Base-by-base conservation (phyloP, 2,797 vertebrate species). In the Vireo griseus region DNA sequence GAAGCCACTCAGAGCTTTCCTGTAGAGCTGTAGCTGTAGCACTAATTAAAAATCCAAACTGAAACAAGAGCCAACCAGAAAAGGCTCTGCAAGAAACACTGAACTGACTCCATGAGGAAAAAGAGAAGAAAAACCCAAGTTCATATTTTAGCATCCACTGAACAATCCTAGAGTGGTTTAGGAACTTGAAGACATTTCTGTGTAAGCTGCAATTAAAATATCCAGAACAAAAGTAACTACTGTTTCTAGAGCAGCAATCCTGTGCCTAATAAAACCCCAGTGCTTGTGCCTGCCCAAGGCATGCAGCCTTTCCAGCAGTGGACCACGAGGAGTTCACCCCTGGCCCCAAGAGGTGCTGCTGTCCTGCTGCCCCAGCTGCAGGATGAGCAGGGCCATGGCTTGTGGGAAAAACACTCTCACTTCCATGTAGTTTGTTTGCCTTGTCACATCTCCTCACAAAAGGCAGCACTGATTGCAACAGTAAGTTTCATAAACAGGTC, bases 71-170 rank as follows among this genome's bases (percentile, higher is more conserved):
- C 31, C n/a, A 75, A 11, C 6, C 33, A 51, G 54, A 25, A 81
- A 29, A 52, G 17, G 31, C 28, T 88, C 35, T 59, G 61, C 44
- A 86, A 40, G 21, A n/a, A 57, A 48, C 18, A 44, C 5, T 33
- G 9, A 51, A 45, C 2, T 1, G 7, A 50, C 33, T 16, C 21
- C 33, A 40, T 1, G 1, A 4, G 19, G 13, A 28, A 16, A 71
- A 65, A 37, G 19, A 42, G 15, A n/a, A 62, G 5, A 67, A 44
- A 73, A 63, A 11, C 2, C 0, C 0, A 0, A 80, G 15, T 14
- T 72, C 5, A 1, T n/a, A 4, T 29, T 54, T 73, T 17, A 66
- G 35, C 24, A 44, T 54, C 35, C 50, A 25, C 28, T 44, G 44
- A 85, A 54, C 0, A 2, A 16, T 24, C 5, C 42, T 29, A 7